Conservation (phyloP, 2,888 invertebrate species). For the Drosophila paucipuncta region DNA sequence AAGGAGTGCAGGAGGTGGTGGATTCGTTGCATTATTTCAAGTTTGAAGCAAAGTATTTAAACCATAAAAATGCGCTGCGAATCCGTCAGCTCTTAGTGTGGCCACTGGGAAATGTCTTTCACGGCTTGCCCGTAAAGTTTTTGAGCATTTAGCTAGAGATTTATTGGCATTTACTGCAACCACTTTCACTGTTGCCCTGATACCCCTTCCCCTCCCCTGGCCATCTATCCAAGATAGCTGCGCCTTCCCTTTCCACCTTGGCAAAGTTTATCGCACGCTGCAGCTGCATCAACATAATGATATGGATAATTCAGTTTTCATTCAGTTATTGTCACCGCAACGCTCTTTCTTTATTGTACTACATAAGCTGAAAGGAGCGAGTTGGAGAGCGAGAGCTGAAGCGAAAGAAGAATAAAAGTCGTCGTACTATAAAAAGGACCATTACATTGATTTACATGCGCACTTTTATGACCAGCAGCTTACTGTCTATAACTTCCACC, state of each 20-base stretch:
- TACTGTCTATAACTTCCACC: slow-evolving; percentile 53
- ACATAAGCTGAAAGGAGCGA: slow-evolving; percentile 40
- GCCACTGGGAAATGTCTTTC: slow-evolving; percentile 59
- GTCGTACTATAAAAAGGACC: slow-evolving; percentile 55
- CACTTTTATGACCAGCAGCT: slow-evolving; percentile 58
- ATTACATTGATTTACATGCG: slow-evolving; percentile 72
- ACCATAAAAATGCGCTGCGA: slow-evolving; percentile 62
- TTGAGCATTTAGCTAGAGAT: slow-evolving; percentile 66
- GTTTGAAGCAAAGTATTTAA: slow-evolving; percentile 70
- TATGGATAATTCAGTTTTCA: slow-evolving; percentile 66
- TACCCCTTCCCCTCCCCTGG: background rate
- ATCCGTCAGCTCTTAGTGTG: slow-evolving; percentile 39
- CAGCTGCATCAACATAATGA: slow-evolving; percentile 55
- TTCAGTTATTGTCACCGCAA: slow-evolving; percentile 61
- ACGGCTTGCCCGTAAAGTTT: slow-evolving; percentile 65
- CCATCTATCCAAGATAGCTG: slow-evolving; percentile 51
- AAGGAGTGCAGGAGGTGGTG: background rate
- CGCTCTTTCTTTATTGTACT: slow-evolving; percentile 52
- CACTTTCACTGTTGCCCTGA: slow-evolving; percentile 4
- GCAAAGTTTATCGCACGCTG: slow-evolving; percentile 6
- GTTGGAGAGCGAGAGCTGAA: background rate
- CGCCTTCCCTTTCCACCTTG: background rate
- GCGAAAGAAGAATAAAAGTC: slow-evolving; percentile 11
- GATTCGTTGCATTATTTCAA: slow-evolving; percentile 65
- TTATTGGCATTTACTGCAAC: slow-evolving; percentile 68